Base-by-base conservation (phyloP, 1,140 invertebrate species). In the Drosophila tristis region DNA sequence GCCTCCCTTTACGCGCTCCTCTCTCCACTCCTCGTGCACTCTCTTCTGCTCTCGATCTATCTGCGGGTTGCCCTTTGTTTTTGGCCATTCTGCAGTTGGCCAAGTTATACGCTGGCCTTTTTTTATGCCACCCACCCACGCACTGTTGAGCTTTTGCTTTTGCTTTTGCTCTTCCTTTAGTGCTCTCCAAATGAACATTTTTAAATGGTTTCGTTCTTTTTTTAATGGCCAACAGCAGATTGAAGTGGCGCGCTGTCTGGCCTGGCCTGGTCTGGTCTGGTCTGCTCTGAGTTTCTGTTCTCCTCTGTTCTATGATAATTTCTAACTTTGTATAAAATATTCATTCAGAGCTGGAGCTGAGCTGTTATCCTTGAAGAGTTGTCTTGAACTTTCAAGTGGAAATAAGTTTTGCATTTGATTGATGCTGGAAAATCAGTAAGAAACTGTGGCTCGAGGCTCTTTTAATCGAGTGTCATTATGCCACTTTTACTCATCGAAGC, bases 91-190 rank as follows among this genome's bases (percentile, higher is more conserved):
- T 11, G 51, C 55, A 65, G 75, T 74, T 79, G 76, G 57, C 61
- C 78, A 72, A 60, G 57, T 80, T 80, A 76, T 72, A 80, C 80
- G 67, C 53, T 75, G 53, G 65, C 66, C 35, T 72, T 73, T 72
- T 73, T 74, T 80, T 80, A 81, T 80, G 78, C 78, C 65, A 65
- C 75, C 26, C 26, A 29, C 26, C 26, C 78, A 81, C 74, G 78
- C 78, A 65, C 79, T 66, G 78, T 67, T 77, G 55, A 71, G 57
- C 68, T 72, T 55, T 63, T 56, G 20, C 20, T 16, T 16, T 16
- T 16, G 16, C 16, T 2, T 20, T 20, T 20, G 20, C 20, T 16
- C 16, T 16, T 16, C 57, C 45, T 73, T 77, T 65, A 72, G 72
- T 66, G 78, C 78, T 53, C 47, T 72, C 39, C 72, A 62, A 78